Base-by-base conservation (phyloP, 2,888 invertebrate species). In the Ceramica pisi region DNA sequence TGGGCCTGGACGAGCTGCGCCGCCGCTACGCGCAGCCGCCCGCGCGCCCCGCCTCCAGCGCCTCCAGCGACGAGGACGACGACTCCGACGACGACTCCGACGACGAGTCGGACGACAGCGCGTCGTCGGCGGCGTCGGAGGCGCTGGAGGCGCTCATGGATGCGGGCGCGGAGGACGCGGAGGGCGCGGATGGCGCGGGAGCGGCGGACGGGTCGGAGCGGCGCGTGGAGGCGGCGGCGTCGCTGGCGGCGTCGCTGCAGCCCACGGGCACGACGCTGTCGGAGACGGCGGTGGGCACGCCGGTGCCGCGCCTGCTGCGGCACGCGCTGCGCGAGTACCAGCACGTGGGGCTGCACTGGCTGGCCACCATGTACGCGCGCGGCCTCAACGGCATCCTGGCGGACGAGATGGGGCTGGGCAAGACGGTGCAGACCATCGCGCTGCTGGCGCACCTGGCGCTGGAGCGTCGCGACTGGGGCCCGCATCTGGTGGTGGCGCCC, bases 401-500 rank as follows among this genome's bases (percentile, higher is more conserved):
- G 19, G 99, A 99, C 95, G 99, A 99, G 96, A 99, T 99, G 99
- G 99, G 99, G 87, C 96, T 99, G 82, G 99, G 99, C 81, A 99
- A 99, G 96, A 99, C 99, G 26, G 99, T 99, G 89, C 99, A 99
- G 96, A 99, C 99, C 0, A 99, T 99, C 88, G 98, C 99, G 12
- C 96, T 99, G 82, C 95, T 99, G 78, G 99, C 99, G 35, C 99
- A 99, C 96, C 96, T 99, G 84, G 99, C 99, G 31, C 98, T 98
- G 88, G 99, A 98, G 89, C 98, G 98, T 89, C 97, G 96, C 83
- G 98, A 99, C 91, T 99, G 99, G 99, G 99, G 99, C 46, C 99
- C 99, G 67, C 99, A 99, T 97, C 97, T 99, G 35, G 99, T 99
- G 84, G 98, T 99, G 79, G 99, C 99, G 83, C 99, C 99, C 74